Evolutionary conservation across 2,888 invertebrate species (phyloP).

Genomic region (Poecilobothrus nobilitatus): DNA sequence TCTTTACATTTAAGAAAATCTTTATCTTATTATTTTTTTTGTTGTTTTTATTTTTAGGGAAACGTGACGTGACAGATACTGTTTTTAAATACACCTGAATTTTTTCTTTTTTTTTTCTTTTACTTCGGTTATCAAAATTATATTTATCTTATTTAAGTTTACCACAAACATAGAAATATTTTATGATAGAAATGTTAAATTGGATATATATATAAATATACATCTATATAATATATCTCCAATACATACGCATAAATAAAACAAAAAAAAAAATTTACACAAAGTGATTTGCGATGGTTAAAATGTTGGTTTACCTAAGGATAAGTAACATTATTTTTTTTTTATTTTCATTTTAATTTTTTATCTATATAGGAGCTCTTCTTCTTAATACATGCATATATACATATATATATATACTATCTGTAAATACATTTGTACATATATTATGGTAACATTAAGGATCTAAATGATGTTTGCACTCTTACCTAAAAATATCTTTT

Average conservation of each 20-base stretch:
- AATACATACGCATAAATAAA: too few relatives aligned
- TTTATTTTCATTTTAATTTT: background rate
- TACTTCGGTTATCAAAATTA: background rate
- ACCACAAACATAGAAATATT: background rate
- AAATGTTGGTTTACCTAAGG: slow-evolving; percentile 4
- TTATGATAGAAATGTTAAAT: background rate
- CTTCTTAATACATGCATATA: background rate
- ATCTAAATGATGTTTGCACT: slow-evolving; percentile 6
- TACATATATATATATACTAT: background rate
- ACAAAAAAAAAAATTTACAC: background rate
- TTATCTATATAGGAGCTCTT: too few relatives aligned
- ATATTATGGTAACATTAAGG: slow-evolving; percentile 6
- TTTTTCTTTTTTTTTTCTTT: background rate
- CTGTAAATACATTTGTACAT: background rate
- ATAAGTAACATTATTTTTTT: background rate
- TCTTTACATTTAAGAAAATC: too few relatives aligned
- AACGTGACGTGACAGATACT: background rate
- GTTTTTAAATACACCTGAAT: background rate
- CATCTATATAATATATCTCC: too few relatives aligned
- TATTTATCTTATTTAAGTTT: slow-evolving; percentile 1
- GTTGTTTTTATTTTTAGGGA: too few relatives aligned
- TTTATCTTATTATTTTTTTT: too few relatives aligned
- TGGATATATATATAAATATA: background rate
- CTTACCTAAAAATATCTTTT: slow-evolving; percentile 3
- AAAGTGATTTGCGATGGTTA: slow-evolving; percentile 3